A percentile compares a stretch with the other conserved stretches of the same genome.
Evolutionary conservation across 1,140 invertebrate genomes (phyloP).

Genomic region (Macrobrachium nipponense): DNA sequence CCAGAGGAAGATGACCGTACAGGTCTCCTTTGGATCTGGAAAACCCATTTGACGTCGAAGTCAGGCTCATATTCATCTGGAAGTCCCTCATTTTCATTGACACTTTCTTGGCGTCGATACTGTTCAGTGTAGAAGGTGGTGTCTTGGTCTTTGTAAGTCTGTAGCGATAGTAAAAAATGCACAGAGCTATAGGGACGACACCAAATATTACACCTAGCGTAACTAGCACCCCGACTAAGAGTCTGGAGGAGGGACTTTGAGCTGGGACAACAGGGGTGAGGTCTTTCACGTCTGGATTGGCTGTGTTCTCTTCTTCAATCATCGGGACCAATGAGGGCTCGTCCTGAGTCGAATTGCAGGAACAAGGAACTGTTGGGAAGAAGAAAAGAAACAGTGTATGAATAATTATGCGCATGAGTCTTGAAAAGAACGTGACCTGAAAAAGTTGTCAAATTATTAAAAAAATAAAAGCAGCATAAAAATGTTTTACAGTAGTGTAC

Average conservation of each 20-base stretch:
- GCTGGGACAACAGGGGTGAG: slow-evolving; percentile 20
- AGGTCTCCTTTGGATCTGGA: slow-evolving; percentile 72
- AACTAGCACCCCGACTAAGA: slow-evolving; percentile 44
- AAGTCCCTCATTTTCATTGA: slow-evolving; percentile 67
- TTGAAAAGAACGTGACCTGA: not conserved
- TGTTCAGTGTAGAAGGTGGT: slow-evolving; percentile 17
- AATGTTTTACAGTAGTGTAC: too few relatives aligned
- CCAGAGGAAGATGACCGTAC: slow-evolving; percentile 72
- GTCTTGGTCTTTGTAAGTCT: slow-evolving; percentile 29
- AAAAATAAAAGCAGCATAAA: not conserved
- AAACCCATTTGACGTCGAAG: slow-evolving; percentile 57
- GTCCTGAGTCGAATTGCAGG: slow-evolving; percentile 48
- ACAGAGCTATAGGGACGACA: slow-evolving; percentile 48
- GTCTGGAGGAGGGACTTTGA: slow-evolving; percentile 22
- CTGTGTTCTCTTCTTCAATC: too few relatives aligned
- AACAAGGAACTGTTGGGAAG: slow-evolving; percentile 28
- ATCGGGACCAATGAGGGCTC: not conserved
- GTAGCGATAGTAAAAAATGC: slow-evolving; percentile 46
- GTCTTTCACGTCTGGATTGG: slow-evolving; percentile 60
- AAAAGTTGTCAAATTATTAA: not conserved
- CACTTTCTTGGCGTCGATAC: slow-evolving; percentile 48
- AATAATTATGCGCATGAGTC: not conserved
- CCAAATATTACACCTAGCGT: slow-evolving; percentile 49
- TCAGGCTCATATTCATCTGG: slow-evolving; percentile 65
- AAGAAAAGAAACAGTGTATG: not conserved